Conservation (phyloP, 2,113 vertebrate genomes). For the Barbus barbus region DNA sequence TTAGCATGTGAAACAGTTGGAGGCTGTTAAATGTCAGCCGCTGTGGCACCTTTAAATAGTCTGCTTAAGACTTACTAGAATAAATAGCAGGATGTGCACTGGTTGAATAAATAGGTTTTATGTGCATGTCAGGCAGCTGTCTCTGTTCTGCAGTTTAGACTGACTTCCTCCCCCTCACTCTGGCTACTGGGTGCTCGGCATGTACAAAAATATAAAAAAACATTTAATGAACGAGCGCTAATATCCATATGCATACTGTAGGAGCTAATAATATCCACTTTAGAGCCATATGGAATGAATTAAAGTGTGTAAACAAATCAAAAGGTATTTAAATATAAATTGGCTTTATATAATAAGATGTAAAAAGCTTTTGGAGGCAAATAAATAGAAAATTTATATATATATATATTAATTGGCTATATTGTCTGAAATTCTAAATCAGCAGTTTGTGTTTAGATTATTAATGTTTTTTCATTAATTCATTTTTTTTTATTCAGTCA, state of each 20-base stretch:
- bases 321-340: background rate
- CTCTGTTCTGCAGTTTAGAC: conserved; percentile 39
- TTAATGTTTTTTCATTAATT: background rate
- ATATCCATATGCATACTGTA: conserved; percentile 21
- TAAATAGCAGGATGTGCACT: conserved; percentile 38
- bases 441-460: background rate
- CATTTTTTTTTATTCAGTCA: background rate
- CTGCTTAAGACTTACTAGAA: conserved; percentile 44
- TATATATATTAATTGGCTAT: background rate
- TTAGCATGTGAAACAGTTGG: conserved; percentile 21
- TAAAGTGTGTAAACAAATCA: background rate
- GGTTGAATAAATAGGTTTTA: conserved; percentile 53
- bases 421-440: background rate
- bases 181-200: background rate
- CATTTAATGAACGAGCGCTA: too few relatives aligned
- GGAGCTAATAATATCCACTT: background rate
- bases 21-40: conserved; percentile 28
- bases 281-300: background rate
- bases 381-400: background rate
- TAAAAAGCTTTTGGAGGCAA: background rate
- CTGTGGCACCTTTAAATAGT: conserved; percentile 14
- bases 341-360: background rate
- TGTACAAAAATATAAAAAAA: conserved; percentile 24
- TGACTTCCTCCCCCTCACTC: conserved; percentile 8
- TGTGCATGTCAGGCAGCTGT: conserved; percentile 27